phyloP scores from a whole-genome alignment of 2,888 invertebrate species.

The Eristalis pertinax region DNA sequence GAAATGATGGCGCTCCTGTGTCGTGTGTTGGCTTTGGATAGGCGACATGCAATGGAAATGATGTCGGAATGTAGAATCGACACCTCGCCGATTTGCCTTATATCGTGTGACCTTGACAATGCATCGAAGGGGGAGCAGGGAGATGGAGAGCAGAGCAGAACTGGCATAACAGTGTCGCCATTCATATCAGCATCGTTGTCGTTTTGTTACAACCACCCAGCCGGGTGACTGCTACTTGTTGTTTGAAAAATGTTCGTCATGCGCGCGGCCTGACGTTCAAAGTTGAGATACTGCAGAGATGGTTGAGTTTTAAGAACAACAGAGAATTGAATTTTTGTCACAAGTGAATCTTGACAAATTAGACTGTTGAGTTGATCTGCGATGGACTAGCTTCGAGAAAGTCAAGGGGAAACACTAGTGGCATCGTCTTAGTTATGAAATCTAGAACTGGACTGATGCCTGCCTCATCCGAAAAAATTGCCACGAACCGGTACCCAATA shows the following conservation, averaged over 20 bases:
- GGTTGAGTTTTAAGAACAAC: too few species aligned
- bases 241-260: not conserved
- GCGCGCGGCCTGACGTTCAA: not conserved
- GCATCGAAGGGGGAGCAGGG: not conserved
- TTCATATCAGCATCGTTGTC: not conserved
- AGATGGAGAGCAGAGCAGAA: not conserved
- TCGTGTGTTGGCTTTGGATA: slow-evolving; percentile 37
- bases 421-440: too few species aligned
- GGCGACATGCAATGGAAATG: slow-evolving; percentile 61
- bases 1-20: slow-evolving; percentile 32
- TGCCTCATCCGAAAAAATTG: too few species aligned
- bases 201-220: not conserved
- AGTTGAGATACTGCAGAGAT: too few species aligned
- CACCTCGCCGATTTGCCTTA: slow-evolving; percentile 47
- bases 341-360: too few species aligned
- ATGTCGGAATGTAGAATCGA: slow-evolving; percentile 60
- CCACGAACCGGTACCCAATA: too few species aligned
- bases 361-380: too few species aligned
- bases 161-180: not conserved
- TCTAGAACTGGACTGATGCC: too few species aligned
- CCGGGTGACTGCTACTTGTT: not conserved
- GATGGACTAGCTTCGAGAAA: too few species aligned
- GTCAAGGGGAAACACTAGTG: too few species aligned
- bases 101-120: slow-evolving; percentile 64
- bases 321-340: too few species aligned